Base-by-base conservation (phyloP, 2,888 invertebrate species). In the Scotopteryx bipunctaria region DNA sequence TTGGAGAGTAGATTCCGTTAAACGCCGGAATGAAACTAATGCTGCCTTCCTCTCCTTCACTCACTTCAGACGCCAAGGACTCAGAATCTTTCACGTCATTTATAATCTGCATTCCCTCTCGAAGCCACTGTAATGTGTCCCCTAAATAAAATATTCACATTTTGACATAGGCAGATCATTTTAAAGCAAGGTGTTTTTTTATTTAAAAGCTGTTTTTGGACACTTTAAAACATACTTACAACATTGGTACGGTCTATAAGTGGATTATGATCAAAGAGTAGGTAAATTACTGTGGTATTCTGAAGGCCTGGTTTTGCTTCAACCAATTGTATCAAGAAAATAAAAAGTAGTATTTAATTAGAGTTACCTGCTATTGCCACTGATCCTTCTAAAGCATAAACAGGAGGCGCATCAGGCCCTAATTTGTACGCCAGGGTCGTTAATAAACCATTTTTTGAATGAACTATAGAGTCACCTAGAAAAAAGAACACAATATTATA, bases 1-100 rank as follows among this genome's bases (percentile, higher is more conserved):
- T 95, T 0, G 99, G 99, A 49, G 99, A 97, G 83, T 97, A 98
- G 3, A 99, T 88, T 0, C 99, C 99, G 59, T 97, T 97, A 86
- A 99, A 98, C 3, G 98, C 98, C n/a, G 99, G 98, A 5, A 99
- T 98, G 86, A 99, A 98, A 78, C 96, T 96, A 61, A 98, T 95
- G 66, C 96, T 97, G 27, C 96, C 95, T 31, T 91, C 91, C 15
- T 91, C 92, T 3, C 72, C 71, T 21, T 86, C 85, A 41, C 57
- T 64, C 2, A 81, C 83, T 36, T 79, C 73, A 1, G 72, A 68
- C 2, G 83, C 85, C 14, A 76, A 63, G 0, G 87, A 91, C 79
- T 94, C 96, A 64, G 93, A 92, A 69, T 96, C 94, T 16, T 90
- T 82, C 19, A 94, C 91, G 60, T 93, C 92, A 56, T 91, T 86